These are phyloP conservation scores for Mactromeris polynyma DNA, from an alignment of 2,888 invertebrate species.

Conservation along the genomic window DNA sequence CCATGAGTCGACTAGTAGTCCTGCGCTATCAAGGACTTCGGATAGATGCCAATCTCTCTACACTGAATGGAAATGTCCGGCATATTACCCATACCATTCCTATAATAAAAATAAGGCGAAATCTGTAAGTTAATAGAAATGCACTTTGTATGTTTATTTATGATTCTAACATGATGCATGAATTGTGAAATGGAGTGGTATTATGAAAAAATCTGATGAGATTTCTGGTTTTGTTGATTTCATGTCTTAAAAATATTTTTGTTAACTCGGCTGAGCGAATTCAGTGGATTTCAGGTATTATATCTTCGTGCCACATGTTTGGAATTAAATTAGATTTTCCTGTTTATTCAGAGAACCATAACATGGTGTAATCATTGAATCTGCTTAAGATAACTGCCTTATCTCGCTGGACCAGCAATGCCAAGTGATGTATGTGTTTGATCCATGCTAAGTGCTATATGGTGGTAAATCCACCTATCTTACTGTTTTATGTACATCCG, in stretches of 20 bases:
- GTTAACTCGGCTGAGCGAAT: not conserved
- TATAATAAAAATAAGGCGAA: slow-evolving; percentile 72
- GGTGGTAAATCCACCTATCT: not conserved
- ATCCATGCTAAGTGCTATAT: not conserved
- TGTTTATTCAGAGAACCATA: slow-evolving; percentile 19
- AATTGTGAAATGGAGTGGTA: not conserved
- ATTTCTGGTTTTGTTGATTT: not conserved
- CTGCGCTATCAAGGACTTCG: slow-evolving; percentile 10
- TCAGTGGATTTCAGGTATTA: not conserved
- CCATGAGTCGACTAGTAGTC: slow-evolving; percentile 33
- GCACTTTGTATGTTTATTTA: not conserved
- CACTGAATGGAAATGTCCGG: slow-evolving; percentile 72
- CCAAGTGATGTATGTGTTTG: slow-evolving; percentile 6
- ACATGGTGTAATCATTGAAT: slow-evolving; percentile 24
- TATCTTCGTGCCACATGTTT: slow-evolving; percentile 35
- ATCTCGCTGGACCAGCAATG: slow-evolving; percentile 15
- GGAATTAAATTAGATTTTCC: slow-evolving; percentile 24
- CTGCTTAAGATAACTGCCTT: slow-evolving; percentile 11
- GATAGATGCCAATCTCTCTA: slow-evolving; percentile 74
- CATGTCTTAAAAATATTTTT: not conserved
- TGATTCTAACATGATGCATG: not conserved
- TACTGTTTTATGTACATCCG: not conserved
- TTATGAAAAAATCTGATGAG: not conserved
- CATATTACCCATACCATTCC: slow-evolving; percentile 72
- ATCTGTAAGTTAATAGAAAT: slow-evolving; percentile 58